Base-by-base conservation (phyloP, 2,113 vertebrate genomes). In the Tachysurus fulvidraco region DNA sequence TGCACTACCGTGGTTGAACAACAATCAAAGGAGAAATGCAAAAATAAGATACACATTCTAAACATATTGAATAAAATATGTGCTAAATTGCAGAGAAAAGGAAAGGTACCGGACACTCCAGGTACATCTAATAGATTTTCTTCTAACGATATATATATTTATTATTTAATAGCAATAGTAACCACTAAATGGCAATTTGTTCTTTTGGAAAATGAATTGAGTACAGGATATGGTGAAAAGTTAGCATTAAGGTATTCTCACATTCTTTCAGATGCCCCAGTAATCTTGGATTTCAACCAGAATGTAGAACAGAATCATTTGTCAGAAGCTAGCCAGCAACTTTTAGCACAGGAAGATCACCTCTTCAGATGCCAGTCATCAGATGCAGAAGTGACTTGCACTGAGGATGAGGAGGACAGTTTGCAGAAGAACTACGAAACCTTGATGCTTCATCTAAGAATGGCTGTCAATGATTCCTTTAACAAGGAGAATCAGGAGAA, bases 261-360 rank as follows among this genome's bases (percentile, higher is more conserved):
- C 16, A 30, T 84, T 19, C 36, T 83, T 84, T 78, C 80, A 87
- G 59, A 82, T 50, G 3, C 5, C 36, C 21, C 57, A 85, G 84
- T 28, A 9, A 30, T 69, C 16, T 52, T 88, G 62, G 88, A 71
- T 76, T 92, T 93, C 64, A 81, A 86, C 69, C 88, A 90, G 69
- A 87, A 90, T 65, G 60, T 93, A 41, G 44, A 87, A 60, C 21
- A 86, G 64, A 57, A 85, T 7, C 28, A 16, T 64, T 57, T 94
- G 82, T 90, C 88, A 73, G 87, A 93, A 78, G 87, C 93, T 16
- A 81, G 93, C 52, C 91, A 90, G 64, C 91, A 90, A 83, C 93
- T 99, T 69, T 92, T 97, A 77, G 13, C 54, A 83, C 91, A 94
- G 87, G 96, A 98, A 92, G 93, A 93, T 52, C 90, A 89, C 78